These are phyloP conservation scores for Pristionchus exspectatus DNA, from an alignment of 2,888 invertebrate genomes.

Conservation along the genomic window DNA sequence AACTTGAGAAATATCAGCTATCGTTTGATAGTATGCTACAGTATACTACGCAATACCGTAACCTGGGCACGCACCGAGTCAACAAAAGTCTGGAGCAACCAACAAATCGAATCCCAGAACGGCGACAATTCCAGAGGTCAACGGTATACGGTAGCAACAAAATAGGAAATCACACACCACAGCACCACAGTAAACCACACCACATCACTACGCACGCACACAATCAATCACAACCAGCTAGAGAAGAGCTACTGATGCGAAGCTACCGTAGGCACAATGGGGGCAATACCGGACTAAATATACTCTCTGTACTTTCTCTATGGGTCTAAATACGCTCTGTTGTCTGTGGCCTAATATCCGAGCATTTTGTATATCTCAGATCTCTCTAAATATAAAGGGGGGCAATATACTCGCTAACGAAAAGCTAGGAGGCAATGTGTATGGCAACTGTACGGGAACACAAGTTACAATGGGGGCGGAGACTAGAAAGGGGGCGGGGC, in stretches of 20 bases:
- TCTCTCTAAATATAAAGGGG: background rate
- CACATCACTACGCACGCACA: background rate
- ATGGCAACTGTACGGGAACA: slow-evolving; percentile 20
- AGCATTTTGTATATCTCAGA: background rate
- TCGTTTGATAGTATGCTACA: background rate
- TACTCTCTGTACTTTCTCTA: background rate
- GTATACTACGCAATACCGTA: background rate
- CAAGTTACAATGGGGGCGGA: background rate
- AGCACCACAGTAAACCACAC: background rate
- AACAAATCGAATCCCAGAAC: background rate
- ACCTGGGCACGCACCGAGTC: background rate
- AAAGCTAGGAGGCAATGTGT: slow-evolving; percentile 1
- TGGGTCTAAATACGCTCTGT: background rate
- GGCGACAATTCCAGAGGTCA: background rate
- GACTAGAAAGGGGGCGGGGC: background rate
- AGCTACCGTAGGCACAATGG: slow-evolving; percentile 37
- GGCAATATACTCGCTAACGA: background rate
- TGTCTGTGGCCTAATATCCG: background rate
- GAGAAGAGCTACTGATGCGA: background rate
- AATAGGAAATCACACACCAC: slow-evolving; percentile 8
- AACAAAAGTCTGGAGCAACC: slow-evolving; percentile 2
- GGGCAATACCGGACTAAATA: slow-evolving; percentile 19
- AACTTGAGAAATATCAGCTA: background rate
- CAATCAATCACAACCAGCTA: slow-evolving; percentile 21
- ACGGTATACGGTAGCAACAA: slow-evolving; percentile 25